phyloP scores from a whole-genome alignment of 2,888 invertebrate species.

The Parnassius mnemosyne region DNA sequence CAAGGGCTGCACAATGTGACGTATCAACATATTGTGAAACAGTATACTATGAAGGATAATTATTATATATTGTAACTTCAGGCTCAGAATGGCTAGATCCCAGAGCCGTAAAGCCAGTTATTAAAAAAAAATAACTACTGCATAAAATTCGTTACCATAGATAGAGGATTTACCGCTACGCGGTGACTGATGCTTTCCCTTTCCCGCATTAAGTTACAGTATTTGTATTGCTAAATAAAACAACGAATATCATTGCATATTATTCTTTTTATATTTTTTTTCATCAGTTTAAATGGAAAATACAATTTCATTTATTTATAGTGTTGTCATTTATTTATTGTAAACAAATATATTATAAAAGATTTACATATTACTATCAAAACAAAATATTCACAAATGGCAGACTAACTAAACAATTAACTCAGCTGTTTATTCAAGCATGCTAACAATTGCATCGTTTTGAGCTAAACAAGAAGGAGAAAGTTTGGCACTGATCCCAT shows the following conservation, averaged over 20 bases:
- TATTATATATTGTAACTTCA: too few species aligned
- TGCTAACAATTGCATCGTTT: slow-evolving; percentile 79
- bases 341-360: slow-evolving; percentile 82
- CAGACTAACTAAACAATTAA: slow-evolving; percentile 80
- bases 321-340: slow-evolving; percentile 80
- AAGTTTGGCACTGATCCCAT: slow-evolving; percentile 80
- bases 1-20: too few species aligned
- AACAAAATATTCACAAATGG: slow-evolving; percentile 82
- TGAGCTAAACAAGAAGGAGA: slow-evolving; percentile 79
- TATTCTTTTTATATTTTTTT: slow-evolving; percentile 80
- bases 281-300: slow-evolving; percentile 81
- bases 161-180: too few species aligned
- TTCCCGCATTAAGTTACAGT: too few species aligned
- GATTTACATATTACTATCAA: slow-evolving; percentile 81
- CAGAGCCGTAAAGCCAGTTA: too few species aligned
- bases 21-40: too few species aligned
- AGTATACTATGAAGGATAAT: too few species aligned
- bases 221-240: slow-evolving; percentile 51
- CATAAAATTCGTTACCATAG: too few species aligned
- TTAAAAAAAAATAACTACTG: too few species aligned
- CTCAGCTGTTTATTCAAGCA: slow-evolving; percentile 76
- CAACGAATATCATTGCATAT: slow-evolving; percentile 76
- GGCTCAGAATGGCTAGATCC: too few species aligned
- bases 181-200: too few species aligned
- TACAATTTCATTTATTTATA: slow-evolving; percentile 80